Evolutionary conservation across 1,140 invertebrate species (phyloP), one percentile per base, ranked within the genome.

Genomic region (Thalassaphorura encarpata): DNA sequence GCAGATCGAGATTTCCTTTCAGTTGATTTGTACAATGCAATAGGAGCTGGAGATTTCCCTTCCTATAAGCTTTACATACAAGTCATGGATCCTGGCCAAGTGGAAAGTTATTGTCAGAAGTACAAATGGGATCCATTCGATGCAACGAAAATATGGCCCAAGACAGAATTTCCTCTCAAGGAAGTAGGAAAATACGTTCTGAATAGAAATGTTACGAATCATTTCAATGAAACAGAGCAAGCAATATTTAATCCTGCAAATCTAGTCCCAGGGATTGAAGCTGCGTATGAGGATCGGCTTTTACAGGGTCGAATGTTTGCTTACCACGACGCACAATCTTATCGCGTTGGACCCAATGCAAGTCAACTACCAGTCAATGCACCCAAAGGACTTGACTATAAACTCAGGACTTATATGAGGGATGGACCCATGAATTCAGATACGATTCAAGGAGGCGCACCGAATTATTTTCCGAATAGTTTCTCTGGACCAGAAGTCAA

Each of bases 181-280:
- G 83, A 81, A 8, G 91, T 97, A 2, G 95, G 95, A 0, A 85
- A 85, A 72, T 70, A 98, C 62, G 83, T 89, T 0, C 75, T 98
- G 31, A 82, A 95, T 70, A 76, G 81, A 43, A 94, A 94, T 71
- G 87, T 92, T 1, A 81, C 80, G 58, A 96, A 96, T 70, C 94
- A 94, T 71, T 95, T 94, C 71, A 80, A 87, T 42, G 89, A 95
- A 69, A 82, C 98, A 5, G 95, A 98, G 71, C 94, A 98, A 75
- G 75, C 89, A 15, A 77, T 77, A 26, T 80, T 79, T 63, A 72
- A 68, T 41, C 78, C 78, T 4, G 69, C 73, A 3, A 73, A 79
- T 58, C 62, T 80, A 60, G 71, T 80, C 33, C 76, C 79, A 24
- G 78, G 78, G 15, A 74, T 80, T 51, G 57, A 74, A 52, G 61